phyloP scores from a whole-genome alignment of 2,113 vertebrate genomes.

The Amphilophus citrinellus region DNA sequence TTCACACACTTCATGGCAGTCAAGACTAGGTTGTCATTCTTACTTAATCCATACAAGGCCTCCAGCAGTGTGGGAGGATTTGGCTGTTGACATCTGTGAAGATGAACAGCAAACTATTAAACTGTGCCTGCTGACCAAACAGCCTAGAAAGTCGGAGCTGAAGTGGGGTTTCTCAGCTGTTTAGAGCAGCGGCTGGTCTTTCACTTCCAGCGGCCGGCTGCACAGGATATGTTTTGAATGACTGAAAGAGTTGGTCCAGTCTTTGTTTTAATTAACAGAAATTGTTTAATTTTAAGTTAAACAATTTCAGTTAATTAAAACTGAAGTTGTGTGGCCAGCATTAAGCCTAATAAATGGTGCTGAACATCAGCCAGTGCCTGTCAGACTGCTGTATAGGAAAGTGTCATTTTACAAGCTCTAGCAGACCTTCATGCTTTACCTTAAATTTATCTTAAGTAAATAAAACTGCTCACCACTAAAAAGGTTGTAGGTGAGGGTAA shows the following conservation, averaged over 20 bases:
- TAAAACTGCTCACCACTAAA: too few relatives aligned
- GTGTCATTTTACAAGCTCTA: too few relatives aligned
- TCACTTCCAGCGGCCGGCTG: neutral
- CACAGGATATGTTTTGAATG: neutral
- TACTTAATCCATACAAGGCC: conserved; percentile 52
- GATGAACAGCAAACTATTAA: conserved; percentile 46
- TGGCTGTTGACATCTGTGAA: conserved; percentile 32
- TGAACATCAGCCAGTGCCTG: too few relatives aligned
- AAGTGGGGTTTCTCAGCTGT: conserved; percentile 16
- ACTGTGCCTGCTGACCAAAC: conserved; percentile 55
- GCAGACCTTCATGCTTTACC: too few relatives aligned
- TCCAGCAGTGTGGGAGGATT: conserved; percentile 33
- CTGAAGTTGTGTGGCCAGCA: too few relatives aligned
- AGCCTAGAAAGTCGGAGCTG: neutral
- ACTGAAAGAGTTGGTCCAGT: neutral
- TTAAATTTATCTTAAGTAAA: too few relatives aligned
- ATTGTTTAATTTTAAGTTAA: neutral
- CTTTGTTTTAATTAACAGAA: neutral
- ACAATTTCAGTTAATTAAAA: too few relatives aligned
- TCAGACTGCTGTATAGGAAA: too few relatives aligned
- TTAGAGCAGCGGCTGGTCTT: neutral
- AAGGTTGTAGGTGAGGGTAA: too few relatives aligned
- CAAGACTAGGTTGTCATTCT: conserved; percentile 57
- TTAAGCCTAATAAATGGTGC: neutral
- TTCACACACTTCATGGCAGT: conserved; percentile 67